A percentile compares a stretch with the other conserved stretches of the same genome.
Evolutionary conservation across 2,797 vertebrate genomes (phyloP).

Genomic region (Hydrolagus colliei): DNA sequence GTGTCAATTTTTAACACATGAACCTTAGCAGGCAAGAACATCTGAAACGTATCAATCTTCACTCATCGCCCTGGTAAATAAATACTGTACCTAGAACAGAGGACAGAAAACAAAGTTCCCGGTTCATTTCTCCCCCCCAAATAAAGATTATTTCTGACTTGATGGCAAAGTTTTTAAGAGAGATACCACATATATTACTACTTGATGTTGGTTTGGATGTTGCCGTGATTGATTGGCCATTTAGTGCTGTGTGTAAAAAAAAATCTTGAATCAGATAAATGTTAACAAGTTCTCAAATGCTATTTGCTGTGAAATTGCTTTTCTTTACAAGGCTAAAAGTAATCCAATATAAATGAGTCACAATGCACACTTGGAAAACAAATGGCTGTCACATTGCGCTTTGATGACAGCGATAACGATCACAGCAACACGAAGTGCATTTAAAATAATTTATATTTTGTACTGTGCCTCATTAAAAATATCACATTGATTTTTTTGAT

Average conservation of each 20-base stretch:
- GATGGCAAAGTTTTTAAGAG: no score
- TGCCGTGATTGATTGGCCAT: no score
- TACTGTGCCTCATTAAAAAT: neutral
- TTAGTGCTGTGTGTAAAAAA: neutral
- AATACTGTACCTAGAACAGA: no score
- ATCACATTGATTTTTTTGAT: constrained; percentile 1
- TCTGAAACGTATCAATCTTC: no score
- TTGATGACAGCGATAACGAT: neutral
- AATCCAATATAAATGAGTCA: neutral
- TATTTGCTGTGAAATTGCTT: neutral
- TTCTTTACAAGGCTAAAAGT: neutral
- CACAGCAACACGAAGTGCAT: neutral
- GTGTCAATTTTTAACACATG: no score
- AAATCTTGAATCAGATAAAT: neutral
- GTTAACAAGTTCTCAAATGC: neutral
- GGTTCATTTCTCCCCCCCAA: no score
- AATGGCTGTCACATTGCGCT: neutral
- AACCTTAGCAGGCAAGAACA: no score
- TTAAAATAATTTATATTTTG: neutral
- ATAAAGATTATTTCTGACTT: no score
- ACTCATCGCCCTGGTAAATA: no score
- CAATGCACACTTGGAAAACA: neutral
- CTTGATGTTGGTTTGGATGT: no score
- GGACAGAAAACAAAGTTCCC: no score
- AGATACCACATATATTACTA: no score